Conservation (phyloP, 2,797 vertebrate genomes). For the Oreortyx pictus region DNA sequence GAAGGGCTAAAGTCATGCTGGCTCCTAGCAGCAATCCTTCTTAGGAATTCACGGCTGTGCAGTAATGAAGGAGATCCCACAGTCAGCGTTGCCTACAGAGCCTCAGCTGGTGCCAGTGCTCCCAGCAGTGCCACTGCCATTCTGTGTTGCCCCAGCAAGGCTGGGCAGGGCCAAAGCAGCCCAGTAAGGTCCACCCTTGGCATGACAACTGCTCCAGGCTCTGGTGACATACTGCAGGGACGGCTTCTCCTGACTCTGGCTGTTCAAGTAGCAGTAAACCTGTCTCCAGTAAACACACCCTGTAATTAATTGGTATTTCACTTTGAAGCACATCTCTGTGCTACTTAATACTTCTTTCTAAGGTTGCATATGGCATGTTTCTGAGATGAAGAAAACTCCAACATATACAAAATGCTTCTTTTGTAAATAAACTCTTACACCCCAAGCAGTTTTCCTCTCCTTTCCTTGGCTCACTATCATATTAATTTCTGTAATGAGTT, state of each 20-base stretch:
- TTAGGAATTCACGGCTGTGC: neutral
- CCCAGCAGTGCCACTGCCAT: neutral
- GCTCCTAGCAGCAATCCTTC: neutral
- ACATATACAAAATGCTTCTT: neutral
- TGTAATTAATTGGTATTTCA: neutral
- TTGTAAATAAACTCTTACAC: neutral
- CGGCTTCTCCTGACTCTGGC: neutral
- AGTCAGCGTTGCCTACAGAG: neutral
- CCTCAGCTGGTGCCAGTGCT: neutral
- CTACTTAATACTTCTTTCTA: neutral
- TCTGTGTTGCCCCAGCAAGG: neutral
- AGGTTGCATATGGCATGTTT: neutral
- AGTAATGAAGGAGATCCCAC: neutral
- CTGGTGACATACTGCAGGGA: neutral
- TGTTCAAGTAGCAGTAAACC: conserved; percentile 45
- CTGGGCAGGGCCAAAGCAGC: neutral
- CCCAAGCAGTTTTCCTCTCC: neutral
- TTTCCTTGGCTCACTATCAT: neutral
- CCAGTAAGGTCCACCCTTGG: conserved; percentile 22
- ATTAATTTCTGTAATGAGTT: neutral
- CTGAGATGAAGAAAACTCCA: neutral
- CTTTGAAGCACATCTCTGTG: neutral
- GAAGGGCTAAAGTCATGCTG: neutral
- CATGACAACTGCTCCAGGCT: neutral
- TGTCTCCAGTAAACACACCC: neutral